A percentile compares a stretch with the other conserved stretches of the same genome.
Conservation (phyloP, 2,113 vertebrate genomes). For the Zosterops japonicus region DNA sequence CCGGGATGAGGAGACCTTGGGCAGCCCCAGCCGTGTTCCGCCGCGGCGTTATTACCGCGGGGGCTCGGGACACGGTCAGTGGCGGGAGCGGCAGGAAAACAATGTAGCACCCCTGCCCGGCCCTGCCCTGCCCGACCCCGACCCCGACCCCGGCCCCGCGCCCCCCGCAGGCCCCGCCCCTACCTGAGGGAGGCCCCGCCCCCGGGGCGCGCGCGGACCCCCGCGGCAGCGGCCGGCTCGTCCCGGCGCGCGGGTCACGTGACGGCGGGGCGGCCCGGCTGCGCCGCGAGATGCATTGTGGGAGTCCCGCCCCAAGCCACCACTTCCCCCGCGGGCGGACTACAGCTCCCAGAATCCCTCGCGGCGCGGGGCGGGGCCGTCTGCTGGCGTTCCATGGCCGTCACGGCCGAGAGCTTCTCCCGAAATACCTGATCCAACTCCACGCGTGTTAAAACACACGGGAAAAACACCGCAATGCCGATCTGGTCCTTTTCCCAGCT, state of each 20-base stretch:
- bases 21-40: neutral
- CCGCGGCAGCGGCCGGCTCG: neutral
- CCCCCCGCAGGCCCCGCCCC: neutral
- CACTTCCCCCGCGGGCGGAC: neutral
- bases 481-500: neutral
- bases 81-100: neutral
- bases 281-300: neutral
- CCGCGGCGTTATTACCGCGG: neutral
- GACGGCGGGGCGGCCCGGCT: neutral
- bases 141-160: too few relatives aligned
- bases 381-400: accelerated
- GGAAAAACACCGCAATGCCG: accelerated
- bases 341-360: neutral
- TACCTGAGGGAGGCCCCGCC: neutral
- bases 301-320: neutral
- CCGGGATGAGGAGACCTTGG: neutral
- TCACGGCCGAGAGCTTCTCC: accelerated
- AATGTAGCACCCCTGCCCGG: accelerated
- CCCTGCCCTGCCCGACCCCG: too few relatives aligned
- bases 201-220: neutral
- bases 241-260: neutral
- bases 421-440: accelerated
- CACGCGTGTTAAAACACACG: accelerated
- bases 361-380: accelerated
- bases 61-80: accelerated